These are phyloP conservation scores for Furnarius figulus DNA, from an alignment of 2,113 vertebrate genomes.

Conservation along the genomic window DNA sequence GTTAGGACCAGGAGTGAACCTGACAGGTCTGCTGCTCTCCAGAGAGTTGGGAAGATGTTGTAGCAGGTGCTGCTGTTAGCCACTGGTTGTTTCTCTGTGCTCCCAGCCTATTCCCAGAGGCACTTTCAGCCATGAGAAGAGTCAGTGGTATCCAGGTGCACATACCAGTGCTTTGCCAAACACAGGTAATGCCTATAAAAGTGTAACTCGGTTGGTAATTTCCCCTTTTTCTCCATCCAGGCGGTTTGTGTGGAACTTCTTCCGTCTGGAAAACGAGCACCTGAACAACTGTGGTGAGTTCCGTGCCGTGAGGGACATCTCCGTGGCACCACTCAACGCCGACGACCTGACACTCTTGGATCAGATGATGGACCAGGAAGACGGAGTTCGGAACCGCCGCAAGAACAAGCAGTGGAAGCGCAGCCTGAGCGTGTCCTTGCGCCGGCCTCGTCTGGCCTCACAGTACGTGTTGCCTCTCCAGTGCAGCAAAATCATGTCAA, in stretches of 20 bases:
- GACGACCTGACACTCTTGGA: constrained; percentile 97
- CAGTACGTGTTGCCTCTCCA: constrained; percentile 79
- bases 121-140: background rate
- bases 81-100: accelerated
- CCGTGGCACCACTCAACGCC: constrained; percentile 94
- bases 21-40: background rate
- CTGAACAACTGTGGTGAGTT: constrained; percentile 99
- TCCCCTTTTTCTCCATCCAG: constrained; percentile 55
- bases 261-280: constrained; percentile 97
- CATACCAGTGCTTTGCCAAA: background rate
- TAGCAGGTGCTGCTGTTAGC: background rate
- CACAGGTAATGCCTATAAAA: accelerated
- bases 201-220: accelerated
- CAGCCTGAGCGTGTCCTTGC: constrained; percentile 89
- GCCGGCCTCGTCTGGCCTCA: constrained; percentile 87
- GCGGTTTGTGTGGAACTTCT: constrained; percentile 99
- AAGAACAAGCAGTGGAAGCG: constrained; percentile 93
- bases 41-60: background rate
- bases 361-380: constrained; percentile 99
- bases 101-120: background rate
- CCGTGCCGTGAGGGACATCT: constrained; percentile 95
- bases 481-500: accelerated
- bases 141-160: background rate
- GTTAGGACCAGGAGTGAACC: background rate
- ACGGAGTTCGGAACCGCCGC: constrained; percentile 92